phyloP scores from a whole-genome alignment of 2,888 invertebrate species.

The Drosophila mercatorum region DNA sequence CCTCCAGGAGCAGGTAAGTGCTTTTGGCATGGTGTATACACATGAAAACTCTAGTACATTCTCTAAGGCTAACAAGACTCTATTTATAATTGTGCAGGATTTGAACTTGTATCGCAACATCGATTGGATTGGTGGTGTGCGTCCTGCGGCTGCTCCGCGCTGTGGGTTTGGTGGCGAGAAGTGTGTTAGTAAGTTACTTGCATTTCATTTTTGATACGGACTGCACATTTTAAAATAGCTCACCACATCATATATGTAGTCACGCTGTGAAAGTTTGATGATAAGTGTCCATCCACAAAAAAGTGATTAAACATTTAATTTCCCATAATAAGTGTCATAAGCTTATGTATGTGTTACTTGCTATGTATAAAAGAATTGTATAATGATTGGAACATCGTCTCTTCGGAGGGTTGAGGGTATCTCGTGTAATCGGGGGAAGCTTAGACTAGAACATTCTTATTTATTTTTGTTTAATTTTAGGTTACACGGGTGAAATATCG shows the following conservation, averaged over 20 bases:
- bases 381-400: not conserved
- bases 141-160: constrained; percentile 93
- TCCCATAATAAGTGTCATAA: no score
- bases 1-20: constrained; percentile 68
- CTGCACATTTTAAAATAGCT: no score
- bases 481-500: constrained; percentile 93
- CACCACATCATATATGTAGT: no score
- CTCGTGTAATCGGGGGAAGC: not conserved
- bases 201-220: no score
- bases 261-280: no score
- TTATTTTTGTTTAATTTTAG: constrained; percentile 83
- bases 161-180: constrained; percentile 96
- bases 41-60: not conserved
- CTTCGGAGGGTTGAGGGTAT: not conserved
- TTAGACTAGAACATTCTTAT: no score
- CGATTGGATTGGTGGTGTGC: constrained; percentile 90
- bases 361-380: not conserved
- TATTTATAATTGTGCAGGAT: constrained; percentile 86
- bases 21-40: constrained; percentile 33
- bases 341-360: no score
- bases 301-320: no score
- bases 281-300: no score
- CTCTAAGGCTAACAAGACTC: not conserved
- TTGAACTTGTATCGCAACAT: constrained; percentile 90
- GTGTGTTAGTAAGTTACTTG: constrained; percentile 91